These are phyloP conservation scores for Andrena bucephala DNA, from an alignment of 2,888 invertebrate genomes.

Conservation along the genomic window DNA sequence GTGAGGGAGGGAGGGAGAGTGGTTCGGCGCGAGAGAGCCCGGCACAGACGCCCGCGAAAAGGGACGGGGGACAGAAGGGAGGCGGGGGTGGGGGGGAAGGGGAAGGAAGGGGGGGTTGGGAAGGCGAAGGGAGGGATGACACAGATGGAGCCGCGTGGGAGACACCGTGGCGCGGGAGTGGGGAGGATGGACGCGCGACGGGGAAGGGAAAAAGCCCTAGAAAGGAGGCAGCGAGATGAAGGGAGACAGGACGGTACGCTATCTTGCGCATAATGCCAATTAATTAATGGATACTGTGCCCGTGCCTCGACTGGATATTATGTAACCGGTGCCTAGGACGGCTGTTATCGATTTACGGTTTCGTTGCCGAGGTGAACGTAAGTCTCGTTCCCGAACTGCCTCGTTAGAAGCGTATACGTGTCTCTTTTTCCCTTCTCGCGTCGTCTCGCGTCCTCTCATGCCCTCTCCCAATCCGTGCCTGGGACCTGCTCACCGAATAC, in stretches of 20 bases:
- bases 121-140: constrained; percentile 8
- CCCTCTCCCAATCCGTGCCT: neutral
- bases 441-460: too few species aligned
- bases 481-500: neutral
- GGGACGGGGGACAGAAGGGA: constrained; percentile 15
- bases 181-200: constrained; percentile 24
- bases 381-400: constrained; percentile 35
- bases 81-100: neutral
- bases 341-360: constrained; percentile 72
- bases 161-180: constrained; percentile 18
- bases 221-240: constrained; percentile 70
- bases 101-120: constrained; percentile 3
- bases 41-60: constrained; percentile 54
- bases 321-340: constrained; percentile 73
- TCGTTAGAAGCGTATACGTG: constrained; percentile 31
- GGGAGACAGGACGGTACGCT: constrained; percentile 65
- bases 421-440: neutral
- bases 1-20: constrained; percentile 62
- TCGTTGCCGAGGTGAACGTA: constrained; percentile 64
- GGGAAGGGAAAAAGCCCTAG: constrained; percentile 60
- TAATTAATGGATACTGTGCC: constrained; percentile 76
- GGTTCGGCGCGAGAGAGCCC: constrained; percentile 53
- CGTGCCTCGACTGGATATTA: constrained; percentile 67
- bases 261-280: constrained; percentile 77
- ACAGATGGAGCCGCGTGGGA: constrained; percentile 33